phyloP scores from a whole-genome alignment of 2,113 vertebrate species.

The Fukomys damarensis region DNA sequence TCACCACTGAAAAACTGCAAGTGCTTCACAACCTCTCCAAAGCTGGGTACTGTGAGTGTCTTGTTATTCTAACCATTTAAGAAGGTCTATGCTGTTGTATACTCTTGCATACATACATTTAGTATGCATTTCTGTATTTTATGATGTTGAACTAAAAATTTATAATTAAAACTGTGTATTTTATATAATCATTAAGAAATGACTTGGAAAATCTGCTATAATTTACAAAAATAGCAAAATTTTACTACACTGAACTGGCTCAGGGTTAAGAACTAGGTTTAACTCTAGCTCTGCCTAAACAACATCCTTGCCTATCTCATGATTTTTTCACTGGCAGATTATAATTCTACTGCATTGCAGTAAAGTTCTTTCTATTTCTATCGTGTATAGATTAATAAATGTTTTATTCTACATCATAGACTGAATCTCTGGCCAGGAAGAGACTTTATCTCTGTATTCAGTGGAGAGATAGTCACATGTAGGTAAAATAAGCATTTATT shows the following conservation, averaged over 20 bases:
- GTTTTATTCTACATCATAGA: not conserved
- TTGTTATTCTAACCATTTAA: not conserved
- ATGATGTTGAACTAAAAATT: slow-evolving; percentile 13
- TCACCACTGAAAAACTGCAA: not conserved
- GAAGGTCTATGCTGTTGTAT: not conserved
- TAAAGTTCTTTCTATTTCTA: not conserved
- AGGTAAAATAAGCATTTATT: not conserved
- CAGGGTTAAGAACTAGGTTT: not conserved
- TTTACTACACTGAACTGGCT: not conserved
- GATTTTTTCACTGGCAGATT: not conserved
- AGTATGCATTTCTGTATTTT: not conserved
- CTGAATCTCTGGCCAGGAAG: not conserved
- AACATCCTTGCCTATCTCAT: not conserved
- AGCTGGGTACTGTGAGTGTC: not conserved
- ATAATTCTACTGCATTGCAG: not conserved
- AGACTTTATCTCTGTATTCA: not conserved
- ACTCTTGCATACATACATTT: not conserved
- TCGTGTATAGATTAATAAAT: not conserved
- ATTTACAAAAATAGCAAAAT: not conserved
- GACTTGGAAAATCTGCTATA: not conserved
- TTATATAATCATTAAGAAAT: not conserved
- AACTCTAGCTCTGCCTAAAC: not conserved
- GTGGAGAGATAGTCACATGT: not conserved
- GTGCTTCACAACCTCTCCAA: not conserved
- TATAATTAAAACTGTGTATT: not conserved